These are phyloP conservation scores for Sitodiplosis mosellana DNA, from an alignment of 1,140 invertebrate species.

Conservation along the genomic window DNA sequence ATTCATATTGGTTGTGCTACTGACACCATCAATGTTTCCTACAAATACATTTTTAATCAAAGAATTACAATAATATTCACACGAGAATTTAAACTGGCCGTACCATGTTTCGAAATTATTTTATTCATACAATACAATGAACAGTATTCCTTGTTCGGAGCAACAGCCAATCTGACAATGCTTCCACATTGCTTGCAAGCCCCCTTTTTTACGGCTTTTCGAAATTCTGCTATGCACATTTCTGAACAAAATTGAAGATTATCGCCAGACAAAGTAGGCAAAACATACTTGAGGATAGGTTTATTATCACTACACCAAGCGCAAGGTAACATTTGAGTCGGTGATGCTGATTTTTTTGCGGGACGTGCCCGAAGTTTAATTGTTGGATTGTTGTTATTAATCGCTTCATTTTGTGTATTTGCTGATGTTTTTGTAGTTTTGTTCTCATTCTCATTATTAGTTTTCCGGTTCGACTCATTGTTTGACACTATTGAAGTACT, in stretches of 20 bases:
- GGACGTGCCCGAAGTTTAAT: too few species aligned
- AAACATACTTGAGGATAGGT: conserved; percentile 61
- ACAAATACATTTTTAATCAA: conserved; percentile 23
- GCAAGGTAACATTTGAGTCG: conserved; percentile 34
- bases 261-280: conserved; percentile 71
- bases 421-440: too few species aligned
- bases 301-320: conserved; percentile 74
- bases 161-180: conserved; percentile 49
- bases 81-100: conserved; percentile 26
- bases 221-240: conserved; percentile 70
- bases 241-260: conserved; percentile 78
- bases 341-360: conserved; percentile 14
- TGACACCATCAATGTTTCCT: conserved; percentile 16
- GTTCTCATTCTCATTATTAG: too few species aligned
- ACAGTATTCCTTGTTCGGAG: conserved; percentile 62
- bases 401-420: conserved; percentile 16
- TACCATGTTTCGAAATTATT: conserved; percentile 52
- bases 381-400: too few species aligned
- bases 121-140: conserved; percentile 61
- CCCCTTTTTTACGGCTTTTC: conserved; percentile 70
- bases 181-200: conserved; percentile 70
- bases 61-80: too few species aligned
- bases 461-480: too few species aligned
- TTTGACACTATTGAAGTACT: too few species aligned
- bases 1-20: conserved; percentile 12